Conservation (phyloP, 2,113 vertebrate species). For the Trachemys scripta region DNA sequence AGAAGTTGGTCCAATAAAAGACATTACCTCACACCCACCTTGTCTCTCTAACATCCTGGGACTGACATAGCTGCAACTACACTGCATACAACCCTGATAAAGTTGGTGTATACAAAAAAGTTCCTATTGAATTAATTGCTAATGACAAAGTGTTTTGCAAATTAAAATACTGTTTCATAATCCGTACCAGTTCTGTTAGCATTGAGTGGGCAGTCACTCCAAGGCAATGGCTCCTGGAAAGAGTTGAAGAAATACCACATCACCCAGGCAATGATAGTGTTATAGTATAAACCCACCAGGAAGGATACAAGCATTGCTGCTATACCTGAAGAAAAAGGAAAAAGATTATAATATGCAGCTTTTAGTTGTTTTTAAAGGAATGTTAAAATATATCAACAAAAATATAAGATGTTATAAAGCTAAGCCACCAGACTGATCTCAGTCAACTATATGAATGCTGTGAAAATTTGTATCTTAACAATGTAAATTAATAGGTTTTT, state of each 20-base stretch:
- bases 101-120: background rate
- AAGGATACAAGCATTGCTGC: conserved; percentile 91
- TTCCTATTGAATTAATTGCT: background rate
- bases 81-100: background rate
- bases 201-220: conserved; percentile 87
- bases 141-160: background rate
- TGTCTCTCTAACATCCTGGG: background rate
- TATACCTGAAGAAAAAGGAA: conserved; percentile 79
- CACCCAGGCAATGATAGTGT: conserved; percentile 93
- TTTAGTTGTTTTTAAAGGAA: background rate
- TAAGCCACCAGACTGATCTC: background rate
- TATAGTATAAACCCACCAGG: conserved; percentile 91
- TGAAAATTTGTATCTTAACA: background rate
- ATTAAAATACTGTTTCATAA: background rate
- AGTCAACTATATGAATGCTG: background rate
- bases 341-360: background rate
- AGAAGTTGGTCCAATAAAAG: background rate
- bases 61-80: background rate
- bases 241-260: conserved; percentile 99
- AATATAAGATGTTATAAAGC: background rate
- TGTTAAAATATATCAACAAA: background rate
- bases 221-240: conserved; percentile 92
- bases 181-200: conserved; percentile 84
- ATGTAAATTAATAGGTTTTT: background rate
- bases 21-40: background rate